These are phyloP conservation scores for Mechanitis mazaeus DNA, from an alignment of 2,888 invertebrate species.

Conservation along the genomic window DNA sequence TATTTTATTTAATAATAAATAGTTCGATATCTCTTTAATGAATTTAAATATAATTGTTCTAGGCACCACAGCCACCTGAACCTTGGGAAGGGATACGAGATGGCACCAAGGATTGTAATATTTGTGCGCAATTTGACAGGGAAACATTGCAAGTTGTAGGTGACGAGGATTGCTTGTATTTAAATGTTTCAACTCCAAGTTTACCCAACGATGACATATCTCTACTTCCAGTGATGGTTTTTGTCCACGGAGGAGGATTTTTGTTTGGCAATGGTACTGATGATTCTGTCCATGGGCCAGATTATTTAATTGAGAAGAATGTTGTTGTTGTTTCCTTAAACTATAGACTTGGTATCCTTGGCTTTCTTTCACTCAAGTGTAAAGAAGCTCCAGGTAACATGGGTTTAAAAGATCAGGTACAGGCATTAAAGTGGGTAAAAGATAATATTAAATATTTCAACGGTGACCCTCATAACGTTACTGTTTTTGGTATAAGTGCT, in stretches of 20 bases:
- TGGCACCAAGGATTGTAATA: conserved; percentile 78
- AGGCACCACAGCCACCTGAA: conserved; percentile 58
- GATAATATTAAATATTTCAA: conserved; percentile 66
- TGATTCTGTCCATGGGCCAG: conserved; percentile 55
- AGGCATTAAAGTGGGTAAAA: conserved; percentile 72
- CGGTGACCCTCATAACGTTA: conserved; percentile 68
- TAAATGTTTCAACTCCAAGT: conserved; percentile 81
- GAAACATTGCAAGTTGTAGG: conserved; percentile 70
- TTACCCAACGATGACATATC: conserved; percentile 39
- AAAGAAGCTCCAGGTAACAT: conserved; percentile 69
- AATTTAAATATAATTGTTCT: conserved; percentile 26
- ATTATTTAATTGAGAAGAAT: conserved; percentile 60
- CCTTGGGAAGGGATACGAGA: conserved; percentile 79
- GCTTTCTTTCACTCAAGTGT: conserved; percentile 57
- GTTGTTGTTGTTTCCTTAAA: conserved; percentile 64
- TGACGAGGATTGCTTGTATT: conserved; percentile 80
- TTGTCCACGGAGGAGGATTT: conserved; percentile 69
- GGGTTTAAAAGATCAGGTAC: conserved; percentile 72
- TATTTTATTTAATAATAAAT: too few species aligned
- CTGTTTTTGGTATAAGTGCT: conserved; percentile 73
- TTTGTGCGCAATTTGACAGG: conserved; percentile 79
- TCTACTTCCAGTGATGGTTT: conserved; percentile 64
- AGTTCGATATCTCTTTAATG: conserved; percentile 23
- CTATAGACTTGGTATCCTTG: conserved; percentile 65
- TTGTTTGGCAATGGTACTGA: conserved; percentile 64